Evolutionary conservation across 2,797 vertebrate species (phyloP).

Genomic region (Antennarius maculatus): DNA sequence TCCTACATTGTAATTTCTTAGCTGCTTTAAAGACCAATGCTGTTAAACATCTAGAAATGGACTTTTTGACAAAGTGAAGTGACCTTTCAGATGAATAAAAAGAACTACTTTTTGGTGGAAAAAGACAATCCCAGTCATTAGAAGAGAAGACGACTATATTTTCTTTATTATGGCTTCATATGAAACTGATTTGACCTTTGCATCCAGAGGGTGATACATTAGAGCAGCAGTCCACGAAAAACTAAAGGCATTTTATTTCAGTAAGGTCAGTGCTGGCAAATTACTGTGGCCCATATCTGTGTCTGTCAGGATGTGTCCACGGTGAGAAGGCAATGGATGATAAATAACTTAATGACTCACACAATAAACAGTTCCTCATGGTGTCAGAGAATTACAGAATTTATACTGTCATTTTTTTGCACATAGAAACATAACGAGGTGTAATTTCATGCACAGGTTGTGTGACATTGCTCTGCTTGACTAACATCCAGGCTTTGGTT

Average conservation of each 20-base stretch:
- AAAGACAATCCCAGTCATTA: slow-evolving; percentile 1
- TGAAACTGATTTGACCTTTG: slow-evolving; percentile 42
- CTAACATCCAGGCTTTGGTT: too few relatives aligned
- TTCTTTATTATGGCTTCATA: slow-evolving; percentile 11
- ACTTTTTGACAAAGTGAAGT: neutral
- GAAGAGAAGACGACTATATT: slow-evolving; percentile 4
- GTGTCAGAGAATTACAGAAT: too few relatives aligned
- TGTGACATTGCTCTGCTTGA: too few relatives aligned
- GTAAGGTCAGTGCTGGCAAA: slow-evolving; percentile 39
- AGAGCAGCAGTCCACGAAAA: slow-evolving; percentile 12
- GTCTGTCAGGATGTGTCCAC: slow-evolving; percentile 6
- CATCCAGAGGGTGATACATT: neutral
- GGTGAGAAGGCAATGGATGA: slow-evolving; percentile 1
- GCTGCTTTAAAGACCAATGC: too few relatives aligned
- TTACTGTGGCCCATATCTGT: slow-evolving; percentile 17
- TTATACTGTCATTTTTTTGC: too few relatives aligned
- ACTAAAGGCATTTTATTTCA: slow-evolving; percentile 17
- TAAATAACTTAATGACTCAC: slow-evolving; percentile 4
- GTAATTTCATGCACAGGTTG: too few relatives aligned
- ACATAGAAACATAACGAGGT: too few relatives aligned
- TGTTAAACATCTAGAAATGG: neutral
- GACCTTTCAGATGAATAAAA: neutral
- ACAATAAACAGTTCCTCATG: neutral
- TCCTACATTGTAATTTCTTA: too few relatives aligned
- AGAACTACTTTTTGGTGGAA: neutral